Evolutionary conservation across 2,113 vertebrate genomes (phyloP), one percentile per base, ranked within the genome.

Genomic region (Sander lucioperca): DNA sequence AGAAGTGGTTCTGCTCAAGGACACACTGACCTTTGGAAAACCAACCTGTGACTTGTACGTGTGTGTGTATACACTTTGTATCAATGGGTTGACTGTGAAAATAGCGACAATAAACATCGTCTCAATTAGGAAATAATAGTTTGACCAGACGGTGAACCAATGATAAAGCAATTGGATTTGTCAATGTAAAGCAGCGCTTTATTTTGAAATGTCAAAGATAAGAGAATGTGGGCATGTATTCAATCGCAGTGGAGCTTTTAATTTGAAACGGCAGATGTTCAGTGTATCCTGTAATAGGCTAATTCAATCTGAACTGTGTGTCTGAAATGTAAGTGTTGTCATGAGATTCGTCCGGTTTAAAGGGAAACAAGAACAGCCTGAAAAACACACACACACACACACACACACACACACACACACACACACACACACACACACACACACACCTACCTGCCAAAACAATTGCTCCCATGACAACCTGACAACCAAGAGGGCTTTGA

Each of bases 401-500:
- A 83, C 27, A 51, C 39, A 72, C n/a, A 36, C 33, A 16, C 51
- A 1, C 43, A 4, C 30, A 23, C 50, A 33, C 30, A 65, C 66
- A 69, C 45, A 83, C 27, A 51, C 39, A 36, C 33, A 16, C 51
- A 1, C 43, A 4, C 30, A 23, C 50, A 33, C 30, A 65, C 66
- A 69, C 45, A 83, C 27, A 51, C 39, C n/a, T n/a, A 72, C 74
- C 30, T 66, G 62, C 63, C 57, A 69, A 50, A 77, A 84, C 84
- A 83, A 74, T 80, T 51, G 78, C 82, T 74, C 64, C 82, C 62
- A 85, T 83, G 79, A 83, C 69, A 74, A 76, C 79, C 72, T 83
- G 83, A 61, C 51, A 72, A 63, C 79, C 59, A 78, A 63, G 69
- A 59, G 61, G 43, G 59, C 80, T 80, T 83, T 83, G 80, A 75